Evolutionary conservation across 2,888 invertebrate species (phyloP), one percentile per base, ranked within the genome.

Genomic region (Alentia gelatinosa): DNA sequence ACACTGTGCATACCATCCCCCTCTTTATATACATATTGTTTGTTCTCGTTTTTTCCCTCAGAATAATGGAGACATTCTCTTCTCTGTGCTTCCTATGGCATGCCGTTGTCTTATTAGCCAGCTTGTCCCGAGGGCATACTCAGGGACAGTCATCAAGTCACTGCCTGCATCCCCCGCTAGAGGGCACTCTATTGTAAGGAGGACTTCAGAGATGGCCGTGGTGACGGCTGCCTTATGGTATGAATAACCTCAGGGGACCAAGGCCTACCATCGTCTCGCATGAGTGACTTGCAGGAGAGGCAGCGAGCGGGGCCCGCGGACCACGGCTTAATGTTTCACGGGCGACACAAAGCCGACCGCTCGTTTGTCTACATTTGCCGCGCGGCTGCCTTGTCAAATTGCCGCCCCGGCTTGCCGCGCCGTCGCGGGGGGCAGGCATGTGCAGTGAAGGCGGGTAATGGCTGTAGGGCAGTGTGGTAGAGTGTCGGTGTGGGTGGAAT

Each of bases 321-420:
- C 56, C 56, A 56, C 19, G 75, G 33, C 75, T 75, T 75, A 37
- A 75, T 75, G 75, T 83, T 83, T 83, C 37, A 83, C 26, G 39
- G 15, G 35, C 37, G 83, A 35, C 83, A 83, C 39, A 83, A 37
- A n/a, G 83, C 83, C 37, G 23, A 39, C 35, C 1, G 39, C 37
- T 37, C 83, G 30, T 83, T 83, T 83, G 83, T 83, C 83, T 83
- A 35, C 39, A 83, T 83, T 83, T 83, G 39, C 35, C 83, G 83
- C 83, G 12, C 83, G 26, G 23, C 35, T 39, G 37, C 15, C 83
- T 83, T 83, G 83, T 83, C 83, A 83, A 83, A 83, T 23, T 40
- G 35, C 40, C 15, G n/a, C 35, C 83, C 9, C 12, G 7, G n/a
- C n/a, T 9, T n/a, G 68, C n/a, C n/a, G n/a, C n/a, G n/a, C n/a